Base-by-base conservation (phyloP, 2,797 vertebrate genomes). In the Pangasius sanitwongsei region DNA sequence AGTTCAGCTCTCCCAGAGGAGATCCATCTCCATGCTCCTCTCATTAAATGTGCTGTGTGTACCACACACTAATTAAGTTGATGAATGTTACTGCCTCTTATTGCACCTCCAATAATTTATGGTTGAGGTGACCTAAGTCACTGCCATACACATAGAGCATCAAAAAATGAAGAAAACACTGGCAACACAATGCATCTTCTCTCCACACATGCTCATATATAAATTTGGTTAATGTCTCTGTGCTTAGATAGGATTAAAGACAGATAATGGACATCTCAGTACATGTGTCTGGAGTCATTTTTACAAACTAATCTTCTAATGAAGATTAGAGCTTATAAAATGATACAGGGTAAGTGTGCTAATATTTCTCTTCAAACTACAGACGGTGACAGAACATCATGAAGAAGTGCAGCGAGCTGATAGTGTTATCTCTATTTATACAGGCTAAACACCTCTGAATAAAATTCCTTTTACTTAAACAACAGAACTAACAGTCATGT, bases 51-150 rank as follows among this genome's bases (percentile, higher is more conserved):
- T 88, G 93, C 94, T 94, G 95, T 91, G 92, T 93, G 92, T 92
- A 92, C 91, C 88, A 75, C 93, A 94, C 89, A 94, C 94, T 96
- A 96, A 97, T 97, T 96, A 97, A 94, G 93, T 88, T 96, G 96
- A 97, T 95, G 91, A 96, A 97, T 96, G 93, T 78, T 87, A 74
- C 90, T 92, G 94, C 93, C 92, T 92, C 83, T 34, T 82, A 90
- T 94, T 91, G 88, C 28, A 57, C 94, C 93, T 92, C 88, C 61
- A 88, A 90, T 90, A 91, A 95, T 96, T 95, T 96, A 96, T 92
- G 86, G 92, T 92, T 88, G 87, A 44, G 11, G 89, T 95, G 94
- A 96, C 94, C 94, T 92, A 25, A 93, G 92, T 92, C 88, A 92
- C 92, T 90, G 84, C 86, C 89, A 87, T 80, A 93, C 90, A 87